Evolutionary conservation across 2,113 vertebrate species (phyloP), one percentile per base, ranked within the genome.

Genomic region (Plectropomus leopardus): DNA sequence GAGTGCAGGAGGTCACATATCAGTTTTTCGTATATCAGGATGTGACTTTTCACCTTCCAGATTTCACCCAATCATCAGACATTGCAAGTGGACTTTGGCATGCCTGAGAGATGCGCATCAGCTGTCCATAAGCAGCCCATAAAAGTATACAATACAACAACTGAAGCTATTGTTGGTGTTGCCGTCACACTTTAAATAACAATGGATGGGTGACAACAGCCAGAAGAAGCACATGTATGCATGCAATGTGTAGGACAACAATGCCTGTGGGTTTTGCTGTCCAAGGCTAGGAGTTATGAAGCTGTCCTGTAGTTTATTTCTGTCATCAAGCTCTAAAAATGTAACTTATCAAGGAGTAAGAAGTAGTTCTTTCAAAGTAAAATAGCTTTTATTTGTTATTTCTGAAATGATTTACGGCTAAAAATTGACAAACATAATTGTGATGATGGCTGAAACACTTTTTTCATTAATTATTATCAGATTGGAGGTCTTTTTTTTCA

Each of bases 161-260:
- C 58, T 72, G 50, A 65, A 23, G 73, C 85, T 92, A 87, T 87
- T 89, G 78, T 77, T 83, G 75, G 81, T 64, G 51, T 70, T 26
- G 61, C 60, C 40, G 58, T 78, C 83, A 80, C 69, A 14, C 76
- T 78, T 86, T 19, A 57, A 45, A 88, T 68, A 68, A 78, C 89
- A 84, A 80, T 23, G 60, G 44, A 51, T 34, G 36, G 40, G 71
- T 9, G 32, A 75, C 63, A 51, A 45, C 65, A 58, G 67, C 57
- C 59, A 47, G 2, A 69, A 34, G 47, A 42, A 73, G 48, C 63
- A 53, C 32, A 84, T 30, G 66, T 61, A 81, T 68, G 72, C 24
- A 14, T 50, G 64, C 75, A 42, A 68, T 55, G 63, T 45, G 36
- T n/a, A 21, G 36, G 44, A 32, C 1, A 53, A 19, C 61, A 76